Percentiles rank a stretch among this genome's conserved stretches.
phyloP scores from a whole-genome alignment of 1,140 invertebrate genomes.

The Drosophila nikananu region DNA sequence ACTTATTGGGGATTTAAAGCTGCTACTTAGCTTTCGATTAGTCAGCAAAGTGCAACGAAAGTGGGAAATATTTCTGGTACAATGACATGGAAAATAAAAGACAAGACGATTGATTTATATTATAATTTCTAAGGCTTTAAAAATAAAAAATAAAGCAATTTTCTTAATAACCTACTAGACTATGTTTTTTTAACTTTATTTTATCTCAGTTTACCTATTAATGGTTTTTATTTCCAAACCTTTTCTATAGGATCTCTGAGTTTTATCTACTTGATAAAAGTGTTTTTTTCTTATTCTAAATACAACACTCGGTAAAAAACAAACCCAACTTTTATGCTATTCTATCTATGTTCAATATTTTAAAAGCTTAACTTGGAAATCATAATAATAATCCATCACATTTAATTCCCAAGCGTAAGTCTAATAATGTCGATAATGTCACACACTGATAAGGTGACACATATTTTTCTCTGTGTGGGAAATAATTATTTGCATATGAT shows the following conservation, averaged over 20 bases:
- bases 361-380: background rate
- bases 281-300: background rate
- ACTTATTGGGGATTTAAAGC: constrained; percentile 32
- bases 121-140: too few relatives aligned
- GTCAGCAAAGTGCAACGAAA: constrained; percentile 31
- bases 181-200: too few relatives aligned
- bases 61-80: constrained; percentile 4
- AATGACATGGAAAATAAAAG: constrained; percentile 3
- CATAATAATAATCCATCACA: background rate
- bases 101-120: background rate
- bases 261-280: background rate
- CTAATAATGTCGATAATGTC: background rate
- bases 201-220: background rate
- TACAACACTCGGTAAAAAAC: background rate
- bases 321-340: background rate
- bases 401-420: background rate
- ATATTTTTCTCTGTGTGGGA: constrained; percentile 14
- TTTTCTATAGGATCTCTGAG: background rate
- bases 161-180: background rate
- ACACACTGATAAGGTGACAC: background rate
- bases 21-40: constrained; percentile 32
- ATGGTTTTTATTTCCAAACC: background rate
- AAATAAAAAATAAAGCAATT: too few relatives aligned
- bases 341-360: background rate
- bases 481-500: constrained; percentile 24